Conservation (phyloP, 2,797 vertebrate genomes). For the Loris lydekkerianus region DNA sequence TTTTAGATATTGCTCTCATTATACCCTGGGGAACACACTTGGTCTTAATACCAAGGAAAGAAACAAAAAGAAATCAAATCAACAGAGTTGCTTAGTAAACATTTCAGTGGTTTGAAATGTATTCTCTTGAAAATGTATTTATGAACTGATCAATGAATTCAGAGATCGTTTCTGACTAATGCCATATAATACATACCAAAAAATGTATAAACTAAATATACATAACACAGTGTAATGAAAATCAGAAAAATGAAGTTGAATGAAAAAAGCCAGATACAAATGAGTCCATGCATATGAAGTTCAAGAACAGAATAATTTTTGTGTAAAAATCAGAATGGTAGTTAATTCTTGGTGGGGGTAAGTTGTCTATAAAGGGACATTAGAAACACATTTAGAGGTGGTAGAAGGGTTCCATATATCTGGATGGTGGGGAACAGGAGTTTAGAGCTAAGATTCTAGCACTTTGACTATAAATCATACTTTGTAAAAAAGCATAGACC, state of each 20-base stretch:
- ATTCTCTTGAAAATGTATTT: not conserved
- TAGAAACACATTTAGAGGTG: not conserved
- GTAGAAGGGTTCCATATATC: not conserved
- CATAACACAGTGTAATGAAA: not conserved
- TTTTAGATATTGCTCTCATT: constrained; percentile 5
- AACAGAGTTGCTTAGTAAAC: constrained; percentile 30
- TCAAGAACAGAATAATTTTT: not conserved
- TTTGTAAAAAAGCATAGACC: not conserved
- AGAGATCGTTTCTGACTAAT: constrained; percentile 29
- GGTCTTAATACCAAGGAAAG: constrained; percentile 1
- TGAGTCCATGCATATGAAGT: not conserved
- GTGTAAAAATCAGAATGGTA: not conserved
- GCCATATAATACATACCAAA: constrained; percentile 3
- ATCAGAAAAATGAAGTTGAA: not conserved
- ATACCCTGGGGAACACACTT: not conserved
- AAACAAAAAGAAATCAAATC: constrained; percentile 42
- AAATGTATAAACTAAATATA: not conserved
- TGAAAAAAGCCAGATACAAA: not conserved
- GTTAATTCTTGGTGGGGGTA: not conserved
- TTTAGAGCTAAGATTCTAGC: not conserved
- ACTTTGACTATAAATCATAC: not conserved
- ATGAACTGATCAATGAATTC: constrained; percentile 29
- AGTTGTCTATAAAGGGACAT: not conserved
- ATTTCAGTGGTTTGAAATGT: not conserved
- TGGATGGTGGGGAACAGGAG: not conserved